Base-by-base conservation (phyloP, 2,888 invertebrate genomes). In the Dendrolimus houi region DNA sequence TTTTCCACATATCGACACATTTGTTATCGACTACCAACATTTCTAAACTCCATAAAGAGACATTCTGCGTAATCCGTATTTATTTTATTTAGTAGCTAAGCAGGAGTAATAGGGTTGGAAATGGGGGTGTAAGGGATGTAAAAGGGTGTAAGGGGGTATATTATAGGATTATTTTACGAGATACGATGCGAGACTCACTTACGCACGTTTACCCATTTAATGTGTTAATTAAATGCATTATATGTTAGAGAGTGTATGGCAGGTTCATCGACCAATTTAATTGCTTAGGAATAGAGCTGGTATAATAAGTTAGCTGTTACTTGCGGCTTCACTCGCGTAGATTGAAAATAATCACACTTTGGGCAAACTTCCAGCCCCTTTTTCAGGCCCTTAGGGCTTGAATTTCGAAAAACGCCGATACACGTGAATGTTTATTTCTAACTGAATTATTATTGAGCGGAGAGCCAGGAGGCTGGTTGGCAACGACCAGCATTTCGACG, bases 41-140 rank as follows among this genome's bases (percentile, higher is more conserved):
- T 68, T 59, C 69, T 69, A 65, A 59, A 8, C 9, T 61, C 65
- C 68, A 63, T 69, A 70, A 70, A 70, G 67, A 74, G 75, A 73
- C 75, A 72, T 75, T 73, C 68, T 60, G 62, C 64, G 73, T 78
- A 78, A 79, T 78, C 74, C 72, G 71, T 76, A 79, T 79, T 79
- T 79, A 79, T 79, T 79, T 79, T 79, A 77, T 79, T 77, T 78
- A 75, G 78, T 76, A 65, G 71, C 71, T 77, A 79, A 79, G 79
- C 69, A 77, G 72, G 64, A 79, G 70, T 76, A 74, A 79, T 78
- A 75, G 72, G 69, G 67, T 66, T 63, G 69, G 67, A 64, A 61
- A 59, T 63, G 64, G 60, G 61, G 59, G 63, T 66, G 64, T 65
- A 63, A 62, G 61, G 68, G 75, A 75, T 29, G 29, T 29, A 29